Evolutionary conservation across 2,797 vertebrate species (phyloP).

Genomic region (Eurystomus glaucurus): DNA sequence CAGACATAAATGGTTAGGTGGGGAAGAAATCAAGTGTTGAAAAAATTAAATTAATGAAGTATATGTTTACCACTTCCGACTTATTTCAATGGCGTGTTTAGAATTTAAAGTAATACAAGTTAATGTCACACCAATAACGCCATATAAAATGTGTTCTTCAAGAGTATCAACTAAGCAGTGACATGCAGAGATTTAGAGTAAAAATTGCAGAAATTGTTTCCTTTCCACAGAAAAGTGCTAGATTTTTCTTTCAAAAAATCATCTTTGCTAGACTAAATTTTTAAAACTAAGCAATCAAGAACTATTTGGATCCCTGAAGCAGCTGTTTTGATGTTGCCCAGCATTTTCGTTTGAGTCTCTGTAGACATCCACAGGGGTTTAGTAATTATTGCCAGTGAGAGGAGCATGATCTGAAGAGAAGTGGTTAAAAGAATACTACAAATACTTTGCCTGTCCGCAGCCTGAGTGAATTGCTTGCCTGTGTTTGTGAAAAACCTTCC

Average conservation of each 20-base stretch:
- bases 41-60: not conserved
- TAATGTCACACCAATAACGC: not conserved
- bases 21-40: not conserved
- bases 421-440: conserved; percentile 3
- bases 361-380: conserved; percentile 11
- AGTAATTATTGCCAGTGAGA: conserved; percentile 52
- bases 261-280: conserved; percentile 44
- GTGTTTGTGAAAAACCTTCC: conserved; percentile 67
- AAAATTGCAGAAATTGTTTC: not conserved
- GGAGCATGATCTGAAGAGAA: conserved; percentile 18
- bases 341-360: conserved; percentile 25
- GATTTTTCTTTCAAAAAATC: conserved; percentile 58
- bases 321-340: conserved; percentile 59
- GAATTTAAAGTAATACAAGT: not conserved
- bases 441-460: conserved; percentile 4
- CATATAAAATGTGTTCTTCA: not conserved
- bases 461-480: conserved; percentile 54
- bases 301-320: conserved; percentile 59
- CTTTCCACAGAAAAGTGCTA: conserved; percentile 18
- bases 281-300: conserved; percentile 60
- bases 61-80: not conserved
- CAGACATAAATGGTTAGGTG: not conserved
- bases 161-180: not conserved
- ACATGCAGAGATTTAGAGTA: not conserved
- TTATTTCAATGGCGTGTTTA: not conserved